A percentile compares a stretch with the other conserved stretches of the same genome.
Evolutionary conservation across 2,113 vertebrate genomes (phyloP).

Genomic region (Hemicordylus capensis): DNA sequence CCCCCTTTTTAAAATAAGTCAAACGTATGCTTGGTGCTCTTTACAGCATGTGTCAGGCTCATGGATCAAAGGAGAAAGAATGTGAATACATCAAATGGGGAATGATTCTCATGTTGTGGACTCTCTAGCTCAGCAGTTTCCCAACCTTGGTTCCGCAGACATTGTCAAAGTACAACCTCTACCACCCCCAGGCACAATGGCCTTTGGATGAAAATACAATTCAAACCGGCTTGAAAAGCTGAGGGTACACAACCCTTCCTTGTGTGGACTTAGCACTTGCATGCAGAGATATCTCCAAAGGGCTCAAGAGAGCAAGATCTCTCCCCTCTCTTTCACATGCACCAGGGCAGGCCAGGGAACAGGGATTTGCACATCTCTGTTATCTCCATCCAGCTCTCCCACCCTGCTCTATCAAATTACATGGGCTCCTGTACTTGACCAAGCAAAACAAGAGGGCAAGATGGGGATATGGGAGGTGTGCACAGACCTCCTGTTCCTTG

Average conservation of each 20-base stretch:
- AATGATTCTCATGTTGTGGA: conserved; percentile 13
- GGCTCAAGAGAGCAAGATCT: neutral
- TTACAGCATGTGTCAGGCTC: neutral
- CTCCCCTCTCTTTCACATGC: neutral
- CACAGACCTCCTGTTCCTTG: neutral
- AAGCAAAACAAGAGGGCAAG: neutral
- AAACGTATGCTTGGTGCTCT: neutral
- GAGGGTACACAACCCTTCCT: neutral
- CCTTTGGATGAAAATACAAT: conserved; percentile 4
- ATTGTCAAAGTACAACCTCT: no score
- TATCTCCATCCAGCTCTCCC: neutral
- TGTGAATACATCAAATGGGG: neutral
- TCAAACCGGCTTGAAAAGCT: neutral
- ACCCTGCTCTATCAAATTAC: neutral
- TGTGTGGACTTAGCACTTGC: neutral
- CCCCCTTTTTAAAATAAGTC: neutral
- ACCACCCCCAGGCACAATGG: no score
- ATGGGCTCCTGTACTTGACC: neutral
- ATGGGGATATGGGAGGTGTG: neutral
- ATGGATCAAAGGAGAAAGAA: conserved; percentile 15
- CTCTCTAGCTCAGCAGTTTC: no score
- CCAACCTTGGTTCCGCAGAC: no score
- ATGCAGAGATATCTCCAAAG: neutral
- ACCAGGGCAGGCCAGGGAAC: neutral
- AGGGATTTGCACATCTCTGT: neutral